Conservation (phyloP, 2,797 vertebrate species). For the Enteromius paludinosus region DNA sequence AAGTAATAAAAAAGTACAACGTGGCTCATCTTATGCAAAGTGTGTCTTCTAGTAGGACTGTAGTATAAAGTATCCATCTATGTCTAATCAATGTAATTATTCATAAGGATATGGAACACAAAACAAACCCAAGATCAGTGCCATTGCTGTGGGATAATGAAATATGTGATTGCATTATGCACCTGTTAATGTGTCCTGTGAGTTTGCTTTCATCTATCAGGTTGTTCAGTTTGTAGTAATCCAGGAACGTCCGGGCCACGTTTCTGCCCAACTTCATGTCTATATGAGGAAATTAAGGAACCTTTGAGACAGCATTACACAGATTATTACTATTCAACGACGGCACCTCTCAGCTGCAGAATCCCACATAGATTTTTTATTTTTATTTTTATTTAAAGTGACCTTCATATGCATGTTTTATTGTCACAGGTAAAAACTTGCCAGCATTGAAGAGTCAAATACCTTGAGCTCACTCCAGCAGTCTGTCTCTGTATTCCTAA, state of each 20-base stretch:
- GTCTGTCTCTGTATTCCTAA: conserved; percentile 52
- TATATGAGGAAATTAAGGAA: conserved; percentile 71
- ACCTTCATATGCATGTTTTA: conserved; percentile 25
- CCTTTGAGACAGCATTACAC: background rate
- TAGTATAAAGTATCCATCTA: no score
- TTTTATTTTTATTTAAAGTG: background rate
- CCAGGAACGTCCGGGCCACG: conserved; percentile 93
- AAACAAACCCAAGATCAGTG: background rate
- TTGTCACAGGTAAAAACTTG: conserved; percentile 14
- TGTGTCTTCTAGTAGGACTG: background rate
- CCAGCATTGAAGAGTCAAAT: conserved; percentile 52
- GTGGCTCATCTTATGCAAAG: background rate
- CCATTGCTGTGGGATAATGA: background rate
- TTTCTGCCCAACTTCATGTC: conserved; percentile 97
- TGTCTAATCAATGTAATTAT: background rate
- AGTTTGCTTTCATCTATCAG: conserved; percentile 80
- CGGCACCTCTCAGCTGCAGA: background rate
- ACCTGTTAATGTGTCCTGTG: conserved; percentile 74
- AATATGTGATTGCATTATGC: conserved; percentile 15
- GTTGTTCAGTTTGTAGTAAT: conserved; percentile 93
- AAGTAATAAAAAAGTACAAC: background rate
- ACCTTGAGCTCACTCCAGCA: conserved; percentile 49
- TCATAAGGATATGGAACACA: background rate
- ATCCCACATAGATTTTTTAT: background rate
- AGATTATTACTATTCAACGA: background rate